Conservation (phyloP, 1,140 invertebrate species). For the Drosophila punjabiensis region DNA sequence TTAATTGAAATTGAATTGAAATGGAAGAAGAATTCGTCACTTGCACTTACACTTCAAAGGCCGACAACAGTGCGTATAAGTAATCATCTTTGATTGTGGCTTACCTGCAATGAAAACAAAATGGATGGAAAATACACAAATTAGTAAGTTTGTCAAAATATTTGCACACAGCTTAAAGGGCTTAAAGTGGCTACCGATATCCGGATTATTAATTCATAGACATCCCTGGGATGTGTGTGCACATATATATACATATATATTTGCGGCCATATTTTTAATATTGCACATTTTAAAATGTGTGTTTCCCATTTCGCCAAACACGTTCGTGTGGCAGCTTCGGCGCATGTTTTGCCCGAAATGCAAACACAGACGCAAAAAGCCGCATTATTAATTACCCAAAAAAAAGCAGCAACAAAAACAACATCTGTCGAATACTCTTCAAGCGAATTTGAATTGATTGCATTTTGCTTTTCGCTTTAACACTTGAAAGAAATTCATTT, state of each 20-base stretch:
- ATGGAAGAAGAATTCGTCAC: conserved; percentile 23
- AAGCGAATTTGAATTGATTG: conserved; percentile 5
- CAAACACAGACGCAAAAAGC: conserved; percentile 31
- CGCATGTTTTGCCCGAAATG: conserved; percentile 31
- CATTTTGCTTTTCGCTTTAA: not conserved
- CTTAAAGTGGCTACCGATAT: conserved; percentile 1
- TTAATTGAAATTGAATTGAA: conserved; percentile 61
- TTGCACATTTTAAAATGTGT: conserved; percentile 38
- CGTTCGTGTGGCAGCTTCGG: conserved; percentile 8
- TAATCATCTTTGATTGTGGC: conserved; percentile 39
- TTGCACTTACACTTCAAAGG: conserved; percentile 60
- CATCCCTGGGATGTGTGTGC: conserved; percentile 1
- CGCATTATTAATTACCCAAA: conserved; percentile 41
- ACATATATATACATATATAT: not conserved
- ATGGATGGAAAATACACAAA: not conserved
- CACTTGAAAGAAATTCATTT: not conserved
- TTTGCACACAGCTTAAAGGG: conserved; percentile 14
- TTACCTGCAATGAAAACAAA: conserved; percentile 58
- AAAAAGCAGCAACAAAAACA: not conserved
- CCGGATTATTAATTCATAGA: conserved; percentile 48
- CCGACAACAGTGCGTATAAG: conserved; percentile 23
- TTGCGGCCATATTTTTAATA: conserved; percentile 24
- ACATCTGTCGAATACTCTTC: conserved; percentile 28
- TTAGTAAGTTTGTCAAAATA: conserved; percentile 2
- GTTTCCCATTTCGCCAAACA: conserved; percentile 34